Evolutionary conservation across 2,797 vertebrate genomes (phyloP).

Genomic region (Trichosurus vulpecula): DNA sequence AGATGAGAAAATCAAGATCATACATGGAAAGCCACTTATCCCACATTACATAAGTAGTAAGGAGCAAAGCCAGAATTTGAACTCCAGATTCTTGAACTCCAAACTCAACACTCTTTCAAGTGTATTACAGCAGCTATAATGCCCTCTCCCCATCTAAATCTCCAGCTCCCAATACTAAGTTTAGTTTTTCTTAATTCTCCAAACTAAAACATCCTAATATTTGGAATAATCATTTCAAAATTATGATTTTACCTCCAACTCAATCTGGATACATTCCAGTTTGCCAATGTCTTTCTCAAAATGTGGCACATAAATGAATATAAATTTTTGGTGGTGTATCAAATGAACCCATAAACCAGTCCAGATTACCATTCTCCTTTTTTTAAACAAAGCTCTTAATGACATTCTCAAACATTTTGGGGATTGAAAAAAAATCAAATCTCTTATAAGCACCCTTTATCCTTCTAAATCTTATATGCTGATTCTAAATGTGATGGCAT

Average conservation of each 20-base stretch:
- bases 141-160: not conserved
- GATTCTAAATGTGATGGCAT: not conserved
- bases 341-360: not conserved
- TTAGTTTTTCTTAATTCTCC: not conserved
- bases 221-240: not conserved
- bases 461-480: not conserved
- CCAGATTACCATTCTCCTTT: not conserved
- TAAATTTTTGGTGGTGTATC: not conserved
- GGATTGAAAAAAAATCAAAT: not conserved
- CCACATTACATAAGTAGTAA: not conserved
- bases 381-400: no score
- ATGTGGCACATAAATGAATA: not conserved
- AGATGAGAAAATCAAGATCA: not conserved
- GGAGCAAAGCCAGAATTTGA: not conserved
- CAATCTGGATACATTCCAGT: not conserved
- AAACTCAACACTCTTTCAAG: not conserved
- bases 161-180: not conserved
- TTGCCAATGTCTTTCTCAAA: not conserved
- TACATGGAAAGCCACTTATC: not conserved
- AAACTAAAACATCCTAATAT: not conserved
- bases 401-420: not conserved
- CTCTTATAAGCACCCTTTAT: not conserved
- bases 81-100: not conserved
- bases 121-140: not conserved
- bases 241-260: not conserved